Percentiles rank a stretch among this genome's conserved stretches.
Conservation (phyloP, 2,797 vertebrate genomes). For the Acrossocheilus fasciatus region DNA sequence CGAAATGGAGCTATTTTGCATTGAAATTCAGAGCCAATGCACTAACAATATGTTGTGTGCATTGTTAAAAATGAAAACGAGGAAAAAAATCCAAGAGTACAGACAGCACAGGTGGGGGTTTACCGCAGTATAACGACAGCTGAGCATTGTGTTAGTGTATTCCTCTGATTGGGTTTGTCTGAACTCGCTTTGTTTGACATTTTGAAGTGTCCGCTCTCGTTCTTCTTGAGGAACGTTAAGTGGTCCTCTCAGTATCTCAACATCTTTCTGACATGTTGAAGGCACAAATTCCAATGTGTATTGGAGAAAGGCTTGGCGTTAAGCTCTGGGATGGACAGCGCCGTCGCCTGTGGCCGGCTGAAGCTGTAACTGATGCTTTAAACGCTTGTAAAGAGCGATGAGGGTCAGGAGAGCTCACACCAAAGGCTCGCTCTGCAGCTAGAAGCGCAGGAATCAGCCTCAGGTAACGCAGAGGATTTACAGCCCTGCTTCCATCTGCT, state of each 20-base stretch:
- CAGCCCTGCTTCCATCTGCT: conserved; percentile 78
- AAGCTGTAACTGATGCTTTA: conserved; percentile 59
- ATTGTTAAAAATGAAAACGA: not conserved
- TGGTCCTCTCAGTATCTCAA: conserved; percentile 72
- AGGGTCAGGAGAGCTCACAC: conserved; percentile 51
- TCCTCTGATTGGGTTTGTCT: not conserved
- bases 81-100: no score
- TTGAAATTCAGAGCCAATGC: not conserved
- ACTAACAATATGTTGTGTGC: not conserved
- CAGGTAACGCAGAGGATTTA: conserved; percentile 75
- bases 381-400: conserved; percentile 49
- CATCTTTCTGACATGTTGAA: conserved; percentile 69
- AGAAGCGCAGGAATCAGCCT: conserved; percentile 49
- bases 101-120: not conserved
- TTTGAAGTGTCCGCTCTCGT: conserved; percentile 68
- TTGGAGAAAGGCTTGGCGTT: conserved; percentile 64
- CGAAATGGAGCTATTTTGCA: not conserved
- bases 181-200: conserved; percentile 67
- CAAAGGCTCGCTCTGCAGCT: conserved; percentile 50
- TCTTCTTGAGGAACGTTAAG: conserved; percentile 66
- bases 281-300: conserved; percentile 70
- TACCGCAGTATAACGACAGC: not conserved
- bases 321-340: conserved; percentile 63
- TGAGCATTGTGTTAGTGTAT: not conserved
- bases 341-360: conserved; percentile 46